Base-by-base conservation (phyloP, 92 coral and sea anemone species). In the Ricordea florida region DNA sequence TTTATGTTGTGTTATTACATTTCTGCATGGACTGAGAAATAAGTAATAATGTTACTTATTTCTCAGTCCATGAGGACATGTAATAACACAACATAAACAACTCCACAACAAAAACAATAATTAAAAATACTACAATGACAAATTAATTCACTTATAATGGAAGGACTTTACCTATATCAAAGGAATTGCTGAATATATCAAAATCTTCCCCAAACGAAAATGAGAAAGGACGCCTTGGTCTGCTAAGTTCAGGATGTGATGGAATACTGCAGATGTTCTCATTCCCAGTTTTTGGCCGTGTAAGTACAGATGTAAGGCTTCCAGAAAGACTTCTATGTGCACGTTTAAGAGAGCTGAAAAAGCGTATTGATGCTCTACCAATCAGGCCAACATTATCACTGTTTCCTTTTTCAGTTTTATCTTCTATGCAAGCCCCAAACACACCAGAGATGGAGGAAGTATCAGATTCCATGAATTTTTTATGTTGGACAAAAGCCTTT, bases 271-370 rank as follows among this genome's bases (percentile, higher is more conserved):
- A 47, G 26, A 25, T 35, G 15, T 32, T 37, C 45, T 67, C 55
- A 11, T 63, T 32, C 22, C 14, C 61, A 34, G 10, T 67, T 52
- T 14, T 49, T 35, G 56, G 63, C 48, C 31, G 32, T 7, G 38
- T 42, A 6, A 57, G 42, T 18, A 66, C 36, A 38, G 90, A 83
- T 0, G 87, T 87, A 31, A 91, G 70, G 40, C 97, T 91, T 75
- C 93, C 88, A 40, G 97, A 83, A 16, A 91, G 16, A 46, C 85
- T 91, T 26, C 88, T 83, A 48, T 76, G 87, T 0, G 88, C 93
- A 30, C 78, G 64, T 55, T 89, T 75, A 10, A 91, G 62, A 49
- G 97, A 91, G 18, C 81, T 70, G 37, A 91, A 72, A 20, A 91
- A 79, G 14, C 88, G 78, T n/a, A 66, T 80, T 2, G 97, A 91